Evolutionary conservation across 2,888 invertebrate species (phyloP).

Genomic region (Plagodis pulveraria): DNA sequence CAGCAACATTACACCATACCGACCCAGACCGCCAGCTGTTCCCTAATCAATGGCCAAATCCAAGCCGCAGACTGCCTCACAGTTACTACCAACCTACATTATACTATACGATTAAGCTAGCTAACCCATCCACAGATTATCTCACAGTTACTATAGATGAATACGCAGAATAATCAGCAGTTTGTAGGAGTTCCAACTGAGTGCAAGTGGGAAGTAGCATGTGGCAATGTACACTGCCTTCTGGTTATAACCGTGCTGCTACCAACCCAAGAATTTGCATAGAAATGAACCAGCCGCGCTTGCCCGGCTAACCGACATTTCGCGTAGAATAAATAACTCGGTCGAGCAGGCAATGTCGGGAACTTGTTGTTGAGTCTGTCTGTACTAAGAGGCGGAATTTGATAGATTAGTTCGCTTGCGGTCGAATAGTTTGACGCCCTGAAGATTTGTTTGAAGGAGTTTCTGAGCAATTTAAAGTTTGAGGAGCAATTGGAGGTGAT

Average conservation of each 20-base stretch:
- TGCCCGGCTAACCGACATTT: slow-evolving; percentile 67
- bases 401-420: slow-evolving; percentile 23
- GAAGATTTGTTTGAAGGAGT: slow-evolving; percentile 10
- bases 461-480: not conserved
- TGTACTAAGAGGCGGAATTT: slow-evolving; percentile 18
- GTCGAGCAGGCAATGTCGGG: slow-evolving; percentile 38
- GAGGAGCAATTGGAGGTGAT: too few relatives aligned
- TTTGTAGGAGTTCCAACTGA: slow-evolving; percentile 8
- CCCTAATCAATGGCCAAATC: slow-evolving; percentile 35
- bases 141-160: not conserved
- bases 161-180: slow-evolving; percentile 4
- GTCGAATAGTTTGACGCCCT: slow-evolving; percentile 22
- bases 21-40: slow-evolving; percentile 27
- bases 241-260: slow-evolving; percentile 28
- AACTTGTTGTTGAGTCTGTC: slow-evolving; percentile 8
- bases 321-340: slow-evolving; percentile 71
- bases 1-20: slow-evolving; percentile 16
- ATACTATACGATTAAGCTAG: too few relatives aligned
- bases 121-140: not conserved
- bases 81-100: slow-evolving; percentile 11
- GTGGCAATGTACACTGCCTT: slow-evolving; percentile 19
- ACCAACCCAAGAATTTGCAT: slow-evolving; percentile 66
- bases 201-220: slow-evolving; percentile 12
- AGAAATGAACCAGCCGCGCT: slow-evolving; percentile 71
- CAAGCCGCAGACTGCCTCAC: slow-evolving; percentile 10